These are phyloP conservation scores for Poeciliopsis turrubarensis DNA, from an alignment of 2,113 vertebrate genomes.

Conservation along the genomic window DNA sequence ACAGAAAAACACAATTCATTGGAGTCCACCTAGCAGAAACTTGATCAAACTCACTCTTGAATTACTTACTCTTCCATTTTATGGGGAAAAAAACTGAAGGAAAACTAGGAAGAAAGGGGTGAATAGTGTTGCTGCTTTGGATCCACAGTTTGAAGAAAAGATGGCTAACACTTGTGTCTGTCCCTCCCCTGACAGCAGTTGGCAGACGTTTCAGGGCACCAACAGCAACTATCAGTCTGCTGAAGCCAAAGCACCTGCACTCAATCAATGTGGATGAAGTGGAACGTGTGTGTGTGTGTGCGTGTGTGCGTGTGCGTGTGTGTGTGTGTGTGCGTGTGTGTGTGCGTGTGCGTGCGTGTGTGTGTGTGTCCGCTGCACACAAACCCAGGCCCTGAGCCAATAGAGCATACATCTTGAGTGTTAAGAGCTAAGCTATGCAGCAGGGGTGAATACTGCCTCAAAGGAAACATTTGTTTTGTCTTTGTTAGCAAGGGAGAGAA, in stretches of 20 bases:
- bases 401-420: slow-evolving; percentile 44
- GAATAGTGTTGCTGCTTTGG: slow-evolving; percentile 27
- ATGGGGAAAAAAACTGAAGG: neutral
- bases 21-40: slow-evolving; percentile 41
- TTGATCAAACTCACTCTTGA: slow-evolving; percentile 56
- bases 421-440: slow-evolving; percentile 43
- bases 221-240: slow-evolving; percentile 50
- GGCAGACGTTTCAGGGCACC: slow-evolving; percentile 48
- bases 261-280: slow-evolving; percentile 45
- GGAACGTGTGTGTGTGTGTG: neutral
- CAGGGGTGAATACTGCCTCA: slow-evolving; percentile 22
- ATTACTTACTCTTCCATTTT: slow-evolving; percentile 49
- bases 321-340: neutral
- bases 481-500: slow-evolving; percentile 19
- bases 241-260: slow-evolving; percentile 47
- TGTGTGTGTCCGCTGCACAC: slow-evolving; percentile 22
- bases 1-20: neutral
- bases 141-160: slow-evolving; percentile 43
- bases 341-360: no score
- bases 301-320: no score
- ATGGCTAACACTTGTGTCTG: slow-evolving; percentile 37
- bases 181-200: slow-evolving; percentile 42
- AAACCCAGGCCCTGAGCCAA: slow-evolving; percentile 34
- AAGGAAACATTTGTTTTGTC: slow-evolving; percentile 52
- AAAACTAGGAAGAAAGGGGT: neutral